Percentiles rank a stretch among this genome's conserved stretches.
These are phyloP conservation scores for Pecten maximus DNA, from an alignment of 2,888 invertebrate species.

Conservation along the genomic window DNA sequence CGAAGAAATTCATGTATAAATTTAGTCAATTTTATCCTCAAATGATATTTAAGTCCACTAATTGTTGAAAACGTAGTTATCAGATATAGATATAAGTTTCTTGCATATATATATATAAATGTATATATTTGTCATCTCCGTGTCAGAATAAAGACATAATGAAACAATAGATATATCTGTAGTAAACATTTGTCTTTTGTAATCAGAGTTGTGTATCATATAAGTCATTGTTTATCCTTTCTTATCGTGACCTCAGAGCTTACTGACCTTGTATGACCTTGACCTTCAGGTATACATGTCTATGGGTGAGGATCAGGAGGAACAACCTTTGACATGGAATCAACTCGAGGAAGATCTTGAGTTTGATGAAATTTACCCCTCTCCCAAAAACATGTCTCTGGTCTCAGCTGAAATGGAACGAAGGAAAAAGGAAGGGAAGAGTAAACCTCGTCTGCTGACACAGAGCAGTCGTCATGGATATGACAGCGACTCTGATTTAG, in stretches of 20 bases:
- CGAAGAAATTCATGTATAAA: not conserved
- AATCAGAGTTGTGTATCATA: not conserved
- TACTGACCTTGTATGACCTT: not conserved
- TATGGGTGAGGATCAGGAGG: slow-evolving; percentile 72
- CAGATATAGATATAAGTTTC: too few relatives aligned
- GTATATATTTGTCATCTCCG: too few relatives aligned
- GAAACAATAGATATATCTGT: too few relatives aligned
- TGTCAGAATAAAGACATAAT: too few relatives aligned
- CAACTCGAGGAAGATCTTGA: slow-evolving; percentile 73
- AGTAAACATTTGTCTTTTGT: too few relatives aligned
- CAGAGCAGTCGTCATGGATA: slow-evolving; percentile 64
- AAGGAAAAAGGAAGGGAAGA: slow-evolving; percentile 58
- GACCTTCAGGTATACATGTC: slow-evolving; percentile 49
- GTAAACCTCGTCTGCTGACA: slow-evolving; percentile 66
- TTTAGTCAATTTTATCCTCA: not conserved
- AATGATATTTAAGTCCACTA: too few relatives aligned
- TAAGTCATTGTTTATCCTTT: not conserved
- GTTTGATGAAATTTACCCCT: slow-evolving; percentile 76
- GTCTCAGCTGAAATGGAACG: slow-evolving; percentile 58
- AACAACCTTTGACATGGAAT: slow-evolving; percentile 74
- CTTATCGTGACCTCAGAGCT: not conserved
- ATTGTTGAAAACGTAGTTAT: too few relatives aligned
- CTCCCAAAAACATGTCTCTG: slow-evolving; percentile 64
- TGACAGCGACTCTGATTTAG: slow-evolving; percentile 87
- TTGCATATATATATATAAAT: too few relatives aligned